A percentile compares a stretch with the other conserved stretches of the same genome.
Conservation (phyloP, 2,797 vertebrate species). For the Rhodeus uyekii region DNA sequence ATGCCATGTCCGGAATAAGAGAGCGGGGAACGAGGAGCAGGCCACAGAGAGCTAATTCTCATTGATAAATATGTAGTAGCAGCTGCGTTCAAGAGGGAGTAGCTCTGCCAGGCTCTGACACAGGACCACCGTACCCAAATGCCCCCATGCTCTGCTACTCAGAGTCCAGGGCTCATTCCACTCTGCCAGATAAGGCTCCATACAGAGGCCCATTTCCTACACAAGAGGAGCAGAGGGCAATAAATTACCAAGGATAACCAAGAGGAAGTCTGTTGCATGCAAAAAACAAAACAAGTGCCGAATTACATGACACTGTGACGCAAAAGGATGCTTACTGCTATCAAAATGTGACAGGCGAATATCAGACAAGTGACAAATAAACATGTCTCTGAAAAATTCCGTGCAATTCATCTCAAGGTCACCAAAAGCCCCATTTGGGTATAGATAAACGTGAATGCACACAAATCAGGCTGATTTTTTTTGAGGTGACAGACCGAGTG, state of each 20-base stretch:
- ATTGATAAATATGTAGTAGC: slow-evolving; percentile 46
- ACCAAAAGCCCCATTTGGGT: neutral
- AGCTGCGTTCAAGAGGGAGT: slow-evolving; percentile 28
- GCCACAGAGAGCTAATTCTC: slow-evolving; percentile 27
- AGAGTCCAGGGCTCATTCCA: slow-evolving; percentile 12
- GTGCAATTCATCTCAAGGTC: slow-evolving; percentile 39
- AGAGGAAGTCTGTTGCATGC: neutral
- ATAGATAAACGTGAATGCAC: neutral
- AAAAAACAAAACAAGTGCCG: neutral
- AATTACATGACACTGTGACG: neutral
- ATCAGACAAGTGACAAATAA: slow-evolving; percentile 23
- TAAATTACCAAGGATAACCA: neutral
- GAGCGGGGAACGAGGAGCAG: neutral
- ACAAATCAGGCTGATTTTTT: slow-evolving; percentile 19
- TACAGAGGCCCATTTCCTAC: slow-evolving; percentile 16
- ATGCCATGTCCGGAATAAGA: neutral
- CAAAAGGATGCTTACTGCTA: neutral
- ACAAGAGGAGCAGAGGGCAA: slow-evolving; percentile 1
- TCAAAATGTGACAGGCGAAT: slow-evolving; percentile 3
- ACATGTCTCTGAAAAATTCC: neutral
- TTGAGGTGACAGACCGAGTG: slow-evolving; percentile 20
- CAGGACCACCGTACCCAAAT: neutral
- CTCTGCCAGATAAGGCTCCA: slow-evolving; percentile 13
- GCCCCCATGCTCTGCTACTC: neutral
- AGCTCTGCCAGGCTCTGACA: neutral